These are phyloP conservation scores for Timandra comae DNA, from an alignment of 2,888 invertebrate genomes.

Conservation along the genomic window DNA sequence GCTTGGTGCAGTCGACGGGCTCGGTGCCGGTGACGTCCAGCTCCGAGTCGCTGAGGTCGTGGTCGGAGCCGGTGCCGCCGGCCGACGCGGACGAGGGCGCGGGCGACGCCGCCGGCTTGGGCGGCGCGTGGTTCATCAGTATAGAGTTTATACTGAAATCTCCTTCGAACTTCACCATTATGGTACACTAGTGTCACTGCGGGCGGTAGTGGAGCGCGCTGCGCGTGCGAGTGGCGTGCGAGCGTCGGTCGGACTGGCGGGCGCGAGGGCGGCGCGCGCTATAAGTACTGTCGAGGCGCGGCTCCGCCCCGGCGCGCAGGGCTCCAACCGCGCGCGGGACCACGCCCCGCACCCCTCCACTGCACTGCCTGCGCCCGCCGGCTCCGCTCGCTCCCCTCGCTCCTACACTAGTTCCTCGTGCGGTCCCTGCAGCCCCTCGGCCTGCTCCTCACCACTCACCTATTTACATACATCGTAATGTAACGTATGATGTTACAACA, in stretches of 20 bases:
- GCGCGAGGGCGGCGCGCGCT: conserved; percentile 57
- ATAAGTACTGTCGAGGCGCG: conserved; percentile 49
- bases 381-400: no score
- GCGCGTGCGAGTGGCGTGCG: conserved; percentile 54
- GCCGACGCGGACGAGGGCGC: conserved; percentile 60
- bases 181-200: conserved; percentile 46
- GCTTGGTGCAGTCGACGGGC: conserved; percentile 82
- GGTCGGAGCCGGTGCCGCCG: conserved; percentile 55
- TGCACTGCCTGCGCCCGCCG: no score
- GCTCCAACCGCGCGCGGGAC: conserved; percentile 38
- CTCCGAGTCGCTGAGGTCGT: conserved; percentile 79
- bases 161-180: conserved; percentile 78
- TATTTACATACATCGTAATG: no score
- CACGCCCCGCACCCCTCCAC: background rate
- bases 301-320: conserved; percentile 42
- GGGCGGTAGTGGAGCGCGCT: conserved; percentile 27
- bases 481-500: no score
- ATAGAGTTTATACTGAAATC: conserved; percentile 90
- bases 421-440: no score
- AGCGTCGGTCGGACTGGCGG: conserved; percentile 61
- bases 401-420: no score
- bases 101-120: conserved; percentile 60
- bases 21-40: conserved; percentile 87
- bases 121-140: conserved; percentile 76
- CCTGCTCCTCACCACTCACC: no score